Percentiles rank a stretch among this genome's conserved stretches.
phyloP scores from a whole-genome alignment of 2,888 invertebrate genomes.

The Hirudinaria manillensis region DNA sequence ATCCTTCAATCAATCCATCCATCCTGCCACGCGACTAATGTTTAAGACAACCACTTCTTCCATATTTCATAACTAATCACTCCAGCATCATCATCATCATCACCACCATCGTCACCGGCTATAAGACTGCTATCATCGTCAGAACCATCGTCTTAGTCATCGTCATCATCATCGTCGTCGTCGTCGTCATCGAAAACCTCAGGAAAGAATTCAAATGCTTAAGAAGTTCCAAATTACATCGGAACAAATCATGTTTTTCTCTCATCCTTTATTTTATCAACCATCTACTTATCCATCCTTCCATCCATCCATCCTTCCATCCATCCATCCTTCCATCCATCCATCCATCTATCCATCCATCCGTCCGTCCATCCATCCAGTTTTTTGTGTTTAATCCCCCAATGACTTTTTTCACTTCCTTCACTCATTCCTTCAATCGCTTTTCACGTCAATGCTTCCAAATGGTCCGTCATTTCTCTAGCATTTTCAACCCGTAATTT shows the following conservation, averaged over 20 bases:
- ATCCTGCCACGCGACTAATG: too few relatives aligned
- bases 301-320: neutral
- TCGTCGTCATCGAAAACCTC: too few relatives aligned
- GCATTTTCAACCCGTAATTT: neutral
- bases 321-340: neutral
- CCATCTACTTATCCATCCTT: neutral
- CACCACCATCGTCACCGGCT: neutral
- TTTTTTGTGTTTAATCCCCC: neutral
- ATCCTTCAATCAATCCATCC: too few relatives aligned
- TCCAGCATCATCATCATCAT: conserved; percentile 2
- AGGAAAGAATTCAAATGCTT: too few relatives aligned
- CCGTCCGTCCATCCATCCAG: neutral
- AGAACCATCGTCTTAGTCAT: too few relatives aligned
- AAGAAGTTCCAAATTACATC: neutral
- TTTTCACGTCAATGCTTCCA: neutral
- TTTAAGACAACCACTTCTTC: too few relatives aligned
- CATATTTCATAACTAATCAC: too few relatives aligned
- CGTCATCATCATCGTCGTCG: too few relatives aligned
- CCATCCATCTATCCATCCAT: neutral
- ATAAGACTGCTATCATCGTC: too few relatives aligned
- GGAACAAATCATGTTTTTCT: neutral
- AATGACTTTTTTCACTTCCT: neutral
- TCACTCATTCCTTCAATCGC: neutral
- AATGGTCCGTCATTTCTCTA: neutral
- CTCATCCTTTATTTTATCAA: neutral